Evolutionary conservation across 2,797 vertebrate species (phyloP), one percentile per base, ranked within the genome.

Genomic region (Babyrousa celebensis): DNA sequence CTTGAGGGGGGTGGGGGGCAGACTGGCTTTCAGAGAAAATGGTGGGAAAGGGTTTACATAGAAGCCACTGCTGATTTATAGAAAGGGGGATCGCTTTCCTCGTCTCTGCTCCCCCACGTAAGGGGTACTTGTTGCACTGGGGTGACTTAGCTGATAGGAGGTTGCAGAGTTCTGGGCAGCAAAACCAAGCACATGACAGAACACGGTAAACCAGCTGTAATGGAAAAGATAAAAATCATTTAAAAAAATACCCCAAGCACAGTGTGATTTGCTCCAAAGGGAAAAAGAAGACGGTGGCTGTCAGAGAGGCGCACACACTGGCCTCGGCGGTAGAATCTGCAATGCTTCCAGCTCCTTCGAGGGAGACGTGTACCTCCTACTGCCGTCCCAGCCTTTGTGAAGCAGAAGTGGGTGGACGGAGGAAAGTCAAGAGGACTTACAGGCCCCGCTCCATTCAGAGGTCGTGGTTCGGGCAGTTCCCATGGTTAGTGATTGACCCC

Each of bases 371-470:
- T 4, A 1, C 17, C 18, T 80, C 75, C 20, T 48, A 3, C 83
- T 56, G 82, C 8, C 12, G 25, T 6, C 12, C 77, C 65, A 43
- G 80, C 29, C 8, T 12, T 3, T 36, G 25, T 43, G 92, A 86
- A 6, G 79, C 1, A 16, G 79, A 95, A 43, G 70, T 3, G 3
- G 85, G 40, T 0, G 2, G 68, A 43, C 82, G 75, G 1, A 12
- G 27, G 43, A 86, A 62, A 32, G 27, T 43, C 23, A 89, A 72
- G 84, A 96, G 95, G 92, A 96, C 95, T 5, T 96, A 94, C 89
- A 89, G 98, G 27, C 97, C 97, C 40, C 92, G 97, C 11, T 97
- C 97, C 10, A 96, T 97, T 65, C 98, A 97, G 96, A 97, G 95
- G 52, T 89, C 95, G 0, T 97, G 98, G 97, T 97, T 97, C 84